Conservation (phyloP, 2,888 invertebrate species). For the Lasioglossum lativentre region DNA sequence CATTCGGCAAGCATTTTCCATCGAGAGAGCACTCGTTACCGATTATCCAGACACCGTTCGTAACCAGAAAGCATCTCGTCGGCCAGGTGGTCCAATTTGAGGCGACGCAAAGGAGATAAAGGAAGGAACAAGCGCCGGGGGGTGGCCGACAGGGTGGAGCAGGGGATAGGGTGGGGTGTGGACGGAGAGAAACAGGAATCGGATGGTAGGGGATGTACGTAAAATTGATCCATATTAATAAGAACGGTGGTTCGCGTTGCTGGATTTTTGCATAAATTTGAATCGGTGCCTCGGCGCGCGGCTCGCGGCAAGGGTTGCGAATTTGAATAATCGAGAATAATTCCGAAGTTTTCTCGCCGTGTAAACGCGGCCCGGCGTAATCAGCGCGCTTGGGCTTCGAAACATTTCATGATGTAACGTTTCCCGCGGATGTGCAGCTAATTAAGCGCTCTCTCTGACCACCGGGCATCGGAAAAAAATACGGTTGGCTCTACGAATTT, state of each 20-base stretch:
- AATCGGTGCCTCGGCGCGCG: conserved; percentile 71
- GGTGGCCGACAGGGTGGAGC: neutral
- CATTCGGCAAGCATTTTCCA: neutral
- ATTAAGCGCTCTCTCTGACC: conserved; percentile 60
- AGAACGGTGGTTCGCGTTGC: conserved; percentile 76
- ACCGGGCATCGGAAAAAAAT: conserved; percentile 62
- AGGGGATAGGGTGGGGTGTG: neutral
- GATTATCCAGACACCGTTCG: neutral
- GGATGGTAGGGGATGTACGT: conserved; percentile 49
- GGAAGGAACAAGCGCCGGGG: neutral
- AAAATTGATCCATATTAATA: conserved; percentile 82
- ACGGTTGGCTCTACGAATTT: conserved; percentile 56
- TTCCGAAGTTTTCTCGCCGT: conserved; percentile 76
- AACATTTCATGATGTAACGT: conserved; percentile 71
- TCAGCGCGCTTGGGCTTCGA: conserved; percentile 66
- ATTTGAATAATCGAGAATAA: conserved; percentile 82
- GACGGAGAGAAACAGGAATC: neutral
- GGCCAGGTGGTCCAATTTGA: conserved; percentile 57
- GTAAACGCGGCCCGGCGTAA: conserved; percentile 70
- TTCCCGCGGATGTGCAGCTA: conserved; percentile 63
- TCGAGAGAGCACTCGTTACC: neutral
- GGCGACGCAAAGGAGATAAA: conserved; percentile 17
- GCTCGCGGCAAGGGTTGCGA: conserved; percentile 75
- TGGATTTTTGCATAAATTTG: conserved; percentile 81
- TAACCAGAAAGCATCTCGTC: conserved; percentile 15